Percentiles rank a stretch among this genome's conserved stretches.
Evolutionary conservation across 2,113 vertebrate species (phyloP).

Genomic region (Clinocottus analis): DNA sequence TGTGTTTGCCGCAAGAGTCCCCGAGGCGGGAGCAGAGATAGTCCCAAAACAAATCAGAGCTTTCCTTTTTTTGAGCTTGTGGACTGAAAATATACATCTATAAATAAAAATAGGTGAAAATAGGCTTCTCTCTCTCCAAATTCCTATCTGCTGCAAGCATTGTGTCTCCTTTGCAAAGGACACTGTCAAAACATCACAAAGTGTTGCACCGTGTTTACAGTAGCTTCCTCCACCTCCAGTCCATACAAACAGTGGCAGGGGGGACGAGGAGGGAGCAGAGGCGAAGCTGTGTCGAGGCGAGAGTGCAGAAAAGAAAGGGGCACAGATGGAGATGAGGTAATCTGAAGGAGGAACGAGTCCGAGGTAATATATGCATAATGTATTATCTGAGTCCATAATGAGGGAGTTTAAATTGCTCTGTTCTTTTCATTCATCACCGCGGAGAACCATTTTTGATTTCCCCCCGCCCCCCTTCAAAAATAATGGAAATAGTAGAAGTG

Average conservation of each 20-base stretch:
- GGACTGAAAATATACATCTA: neutral
- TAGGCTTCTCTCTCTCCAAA: neutral
- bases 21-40: neutral
- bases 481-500: slow-evolving; percentile 22
- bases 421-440: slow-evolving; percentile 23
- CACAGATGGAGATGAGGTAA: slow-evolving; percentile 70
- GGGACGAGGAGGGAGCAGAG: slow-evolving; percentile 23
- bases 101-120: neutral
- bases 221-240: slow-evolving; percentile 11
- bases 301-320: slow-evolving; percentile 40
- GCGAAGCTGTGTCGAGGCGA: slow-evolving; percentile 9
- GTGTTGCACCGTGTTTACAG: slow-evolving; percentile 19
- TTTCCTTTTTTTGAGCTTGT: neutral
- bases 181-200: slow-evolving; percentile 2
- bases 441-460: slow-evolving; percentile 16
- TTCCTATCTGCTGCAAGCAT: neutral
- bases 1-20: slow-evolving; percentile 38
- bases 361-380: slow-evolving; percentile 70
- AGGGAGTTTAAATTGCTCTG: slow-evolving; percentile 4
- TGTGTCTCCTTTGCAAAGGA: neutral
- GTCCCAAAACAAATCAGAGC: slow-evolving; percentile 32
- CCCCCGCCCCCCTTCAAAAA: neutral
- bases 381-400: slow-evolving; percentile 56
- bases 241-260: neutral
- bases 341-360: slow-evolving; percentile 57